A percentile compares a stretch with the other conserved stretches of the same genome.
These are phyloP conservation scores for Sarcophaga caerulescens DNA, from an alignment of 2,888 invertebrate species.

Conservation along the genomic window DNA sequence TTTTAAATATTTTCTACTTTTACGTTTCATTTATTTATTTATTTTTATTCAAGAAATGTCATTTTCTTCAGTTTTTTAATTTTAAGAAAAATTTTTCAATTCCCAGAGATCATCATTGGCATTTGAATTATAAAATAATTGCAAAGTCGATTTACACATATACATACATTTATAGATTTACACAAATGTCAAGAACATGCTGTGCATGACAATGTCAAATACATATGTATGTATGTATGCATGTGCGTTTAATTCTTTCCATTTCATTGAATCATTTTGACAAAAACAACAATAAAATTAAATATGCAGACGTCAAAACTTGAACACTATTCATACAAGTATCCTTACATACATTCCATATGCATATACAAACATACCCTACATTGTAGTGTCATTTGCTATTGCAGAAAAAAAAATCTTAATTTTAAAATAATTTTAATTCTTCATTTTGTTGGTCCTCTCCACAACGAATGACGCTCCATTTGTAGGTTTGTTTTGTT, in stretches of 20 bases:
- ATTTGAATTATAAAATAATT: not conserved
- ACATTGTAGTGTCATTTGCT: too few species aligned
- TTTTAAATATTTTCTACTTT: not conserved
- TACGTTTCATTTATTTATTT: not conserved
- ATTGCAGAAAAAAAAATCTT: too few species aligned
- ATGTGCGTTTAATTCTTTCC: not conserved
- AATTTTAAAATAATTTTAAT: too few species aligned
- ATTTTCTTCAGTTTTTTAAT: not conserved
- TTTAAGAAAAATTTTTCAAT: not conserved
- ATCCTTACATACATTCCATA: not conserved
- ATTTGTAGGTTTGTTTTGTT: not conserved
- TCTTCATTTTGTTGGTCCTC: not conserved
- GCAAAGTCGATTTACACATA: not conserved
- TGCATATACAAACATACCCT: too few species aligned
- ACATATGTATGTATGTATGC: not conserved
- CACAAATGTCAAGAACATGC: slow-evolving; percentile 10
- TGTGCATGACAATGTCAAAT: not conserved
- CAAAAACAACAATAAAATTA: not conserved
- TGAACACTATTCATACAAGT: not conserved
- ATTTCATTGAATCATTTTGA: slow-evolving; percentile 36
- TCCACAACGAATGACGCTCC: not conserved
- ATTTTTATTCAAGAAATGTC: not conserved
- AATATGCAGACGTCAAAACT: not conserved
- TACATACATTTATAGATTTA: not conserved
- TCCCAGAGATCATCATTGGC: not conserved